Evolutionary conservation across 2,113 vertebrate species (phyloP), one percentile per base, ranked within the genome.

Genomic region (Anser brachyrhynchus): DNA sequence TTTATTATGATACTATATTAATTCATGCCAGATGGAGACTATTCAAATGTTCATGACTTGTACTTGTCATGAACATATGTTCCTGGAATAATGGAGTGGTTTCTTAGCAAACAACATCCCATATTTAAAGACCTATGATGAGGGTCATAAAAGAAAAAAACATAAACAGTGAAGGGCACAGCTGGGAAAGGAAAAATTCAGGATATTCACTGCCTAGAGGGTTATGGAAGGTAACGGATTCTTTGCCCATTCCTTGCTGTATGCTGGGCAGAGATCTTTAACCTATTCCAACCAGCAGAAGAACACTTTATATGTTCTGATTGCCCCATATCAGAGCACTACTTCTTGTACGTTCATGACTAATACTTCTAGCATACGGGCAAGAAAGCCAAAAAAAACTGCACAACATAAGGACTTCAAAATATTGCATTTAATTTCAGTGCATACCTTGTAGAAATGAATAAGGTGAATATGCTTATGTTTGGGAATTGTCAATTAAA

Each of bases 21-120:
- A 97, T 97, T 95, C 89, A 66, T 91, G 86, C 96, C 97, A 97
- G 97, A 97, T 97, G 97, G 97, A 97, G 92, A 89, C 85, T 95
- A 94, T 93, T 97, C 96, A 97, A 97, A 94, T 84, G 94, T 96
- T 97, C 96, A 93, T 93, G 93, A 95, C 96, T 96, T 84, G 69
- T 95, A 96, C 95, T 96, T 95, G 96, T 96, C 91, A 94, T 0
- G 3, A 97, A 71, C 97, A 96, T 97, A 97, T 97, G 96, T 62
- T 97, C 87, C 89, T 92, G 80, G 81, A 95, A 97, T 97, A 97
- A 97, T 96, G 93, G 97, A 92, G 86, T 96, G 87, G 92, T 73
- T 96, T 95, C 89, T 95, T 90, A 92, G 94, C 94, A 97, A 96
- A 96, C 81, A 97, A 77, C 95, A 92, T 91, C 93, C 76, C 91